Evolutionary conservation across 2,888 invertebrate genomes (phyloP), one percentile per base, ranked within the genome.

Genomic region (Eledona agricola): DNA sequence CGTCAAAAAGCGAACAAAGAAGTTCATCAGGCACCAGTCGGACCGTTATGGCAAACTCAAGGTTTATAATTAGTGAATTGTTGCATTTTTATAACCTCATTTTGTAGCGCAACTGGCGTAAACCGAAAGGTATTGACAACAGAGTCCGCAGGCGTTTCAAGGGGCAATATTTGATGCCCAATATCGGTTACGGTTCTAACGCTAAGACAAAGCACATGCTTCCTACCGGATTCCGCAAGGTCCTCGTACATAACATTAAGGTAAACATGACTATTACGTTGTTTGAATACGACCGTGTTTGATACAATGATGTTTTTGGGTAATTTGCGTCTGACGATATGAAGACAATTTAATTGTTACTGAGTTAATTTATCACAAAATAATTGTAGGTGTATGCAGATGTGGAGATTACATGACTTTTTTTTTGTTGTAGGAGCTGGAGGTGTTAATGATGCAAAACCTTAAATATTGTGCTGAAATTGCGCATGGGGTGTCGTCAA

Each of bases 71-170:
- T 2, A 22, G 22, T 5, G 2, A 29, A 35, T 11, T 15, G 10
- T 9, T 11, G n/a, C 19, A 2, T 5, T 4, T 7, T 17, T 3
- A 7, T 49, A 15, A 32, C 35, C 15, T 43, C 20, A 22, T 11
- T 38, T 37, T 32, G 19, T 38, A 93, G 93, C 85, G 90, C 66
- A 96, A 93, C 86, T 99, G 99, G 99, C 89, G 99, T 76, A 99
- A 97, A 82, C 99, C 99, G 10, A 97, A 97, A 82, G 99, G 99
- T 94, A 99, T 99, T 80, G 99, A 99, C 82, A 99, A 99, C 88
- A 88, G 98, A 80, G 98, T 99, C 34, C 89, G 99, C 67, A 89
- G 99, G 77, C 88, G 97, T 67, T 99, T 99, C 84, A 99, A 99
- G 90, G 99, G 99, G 16, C 97, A 97, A 76, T 95, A 90, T 75